Evolutionary conservation across 2,888 invertebrate genomes (phyloP).

Genomic region (Cheilosia pagana): DNA sequence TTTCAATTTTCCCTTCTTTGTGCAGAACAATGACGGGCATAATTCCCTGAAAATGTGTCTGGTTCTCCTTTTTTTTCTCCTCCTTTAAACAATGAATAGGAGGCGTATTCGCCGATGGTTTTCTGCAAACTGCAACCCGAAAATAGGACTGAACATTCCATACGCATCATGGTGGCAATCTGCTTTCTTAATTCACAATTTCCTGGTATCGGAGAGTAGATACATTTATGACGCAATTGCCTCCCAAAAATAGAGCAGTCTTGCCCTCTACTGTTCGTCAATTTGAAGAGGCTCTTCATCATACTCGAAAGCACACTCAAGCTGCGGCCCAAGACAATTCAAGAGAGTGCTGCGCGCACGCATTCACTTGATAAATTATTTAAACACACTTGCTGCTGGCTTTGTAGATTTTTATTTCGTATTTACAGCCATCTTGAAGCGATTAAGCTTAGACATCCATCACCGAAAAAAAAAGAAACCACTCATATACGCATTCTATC

Average conservation of each 20-base stretch:
- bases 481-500: slow-evolving; percentile 4
- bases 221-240: slow-evolving; percentile 38
- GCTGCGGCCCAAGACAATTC: slow-evolving; percentile 42
- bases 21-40: slow-evolving; percentile 66
- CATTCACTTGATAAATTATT: slow-evolving; percentile 68
- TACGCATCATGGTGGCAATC: slow-evolving; percentile 1
- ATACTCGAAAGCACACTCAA: slow-evolving; percentile 53
- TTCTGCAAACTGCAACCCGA: slow-evolving; percentile 2
- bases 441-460: slow-evolving; percentile 73
- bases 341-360: slow-evolving; percentile 53
- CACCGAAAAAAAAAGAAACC: slow-evolving; percentile 44
- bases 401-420: slow-evolving; percentile 1
- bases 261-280: slow-evolving; percentile 26
- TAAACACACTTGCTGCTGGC: slow-evolving; percentile 57
- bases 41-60: slow-evolving; percentile 63
- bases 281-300: slow-evolving; percentile 70
- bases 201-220: slow-evolving; percentile 66
- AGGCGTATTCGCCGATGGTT: slow-evolving; percentile 6
- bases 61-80: slow-evolving; percentile 11
- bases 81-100: slow-evolving; percentile 32
- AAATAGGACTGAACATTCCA: slow-evolving; percentile 19
- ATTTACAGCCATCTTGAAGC: slow-evolving; percentile 70
- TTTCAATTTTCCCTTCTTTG: slow-evolving; percentile 70
- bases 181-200: slow-evolving; percentile 62
- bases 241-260: slow-evolving; percentile 68